Base-by-base conservation (phyloP, 2,888 invertebrate species). In the Caenorhabditis panamensis region DNA sequence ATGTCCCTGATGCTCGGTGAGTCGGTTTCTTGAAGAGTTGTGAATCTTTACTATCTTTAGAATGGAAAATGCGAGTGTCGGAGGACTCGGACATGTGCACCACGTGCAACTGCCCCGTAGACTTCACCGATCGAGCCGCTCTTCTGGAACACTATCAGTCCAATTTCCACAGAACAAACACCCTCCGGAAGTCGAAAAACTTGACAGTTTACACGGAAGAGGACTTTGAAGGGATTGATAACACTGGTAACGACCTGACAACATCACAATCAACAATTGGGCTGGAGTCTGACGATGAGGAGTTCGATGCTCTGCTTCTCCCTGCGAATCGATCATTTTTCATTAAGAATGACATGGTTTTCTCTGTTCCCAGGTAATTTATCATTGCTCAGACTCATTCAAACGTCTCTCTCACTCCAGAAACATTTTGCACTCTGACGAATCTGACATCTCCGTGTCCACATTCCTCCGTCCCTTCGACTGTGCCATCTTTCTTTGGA, bases 401-500 rank as follows among this genome's bases (percentile, higher is more conserved):
- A 9, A 6, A 31, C 31, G n/a, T n/a, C n/a, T n/a, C n/a, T n/a
- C n/a, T n/a, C 36, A 36, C 16, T 62, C n/a, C 47, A 81, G 81
- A 69, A 61, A 68, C 53, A 80, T 85, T 49, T 72, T 85, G 2
- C 78, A 76, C 36, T 61, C 51, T 20, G 78, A 78, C 18, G 86
- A 85, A 36, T 13, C 47, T 2, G 68, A 82, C 13, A 68, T 77
- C 22, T 24, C 64, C n/a, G 44, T 51, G 2, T n/a, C 51, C 13
- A 63, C 79, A n/a, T 86, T 86, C 59, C 64, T 69, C 9, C 77
- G 83, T 4, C 76, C 84, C 2, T 71, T 86, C 28, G 76, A 85
- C 63, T 85, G 85, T 63, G 94, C 94, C 0, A 92, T 96, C 8
- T 91, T 96, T 62, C 95, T 96, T 94, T 92, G 95, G 41, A 95